phyloP scores from a whole-genome alignment of 2,113 vertebrate species.

The Peromyscus californicus region DNA sequence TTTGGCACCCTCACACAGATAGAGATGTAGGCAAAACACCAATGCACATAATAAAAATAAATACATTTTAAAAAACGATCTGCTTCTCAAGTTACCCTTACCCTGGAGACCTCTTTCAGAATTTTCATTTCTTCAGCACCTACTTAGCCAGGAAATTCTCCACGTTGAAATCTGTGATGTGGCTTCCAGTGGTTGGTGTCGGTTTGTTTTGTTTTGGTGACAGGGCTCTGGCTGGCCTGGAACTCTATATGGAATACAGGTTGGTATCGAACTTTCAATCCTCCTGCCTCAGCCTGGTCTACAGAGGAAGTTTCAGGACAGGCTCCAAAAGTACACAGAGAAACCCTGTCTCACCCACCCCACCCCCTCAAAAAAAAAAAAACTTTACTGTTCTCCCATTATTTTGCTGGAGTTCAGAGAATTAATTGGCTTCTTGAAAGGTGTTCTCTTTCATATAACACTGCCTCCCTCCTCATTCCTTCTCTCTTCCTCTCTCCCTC shows the following conservation, averaged over 20 bases:
- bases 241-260: not conserved
- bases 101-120: no score
- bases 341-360: no score
- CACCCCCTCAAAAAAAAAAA: no score
- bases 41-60: not conserved
- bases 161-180: not conserved
- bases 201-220: not conserved
- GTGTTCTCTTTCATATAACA: not conserved
- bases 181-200: not conserved
- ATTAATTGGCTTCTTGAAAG: not conserved
- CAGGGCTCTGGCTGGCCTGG: not conserved
- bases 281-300: not conserved
- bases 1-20: not conserved
- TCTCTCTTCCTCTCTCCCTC: not conserved
- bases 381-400: not conserved
- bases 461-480: not conserved
- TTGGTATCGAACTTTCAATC: not conserved
- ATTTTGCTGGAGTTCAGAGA: slow-evolving; percentile 8
- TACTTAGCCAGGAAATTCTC: not conserved
- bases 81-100: not conserved
- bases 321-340: no score
- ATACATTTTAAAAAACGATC: not conserved
- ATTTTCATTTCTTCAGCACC: not conserved
- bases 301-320: no score
- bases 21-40: not conserved